Evolutionary conservation across 2,113 vertebrate genomes (phyloP).

Genomic region (Collichthys lucidus): DNA sequence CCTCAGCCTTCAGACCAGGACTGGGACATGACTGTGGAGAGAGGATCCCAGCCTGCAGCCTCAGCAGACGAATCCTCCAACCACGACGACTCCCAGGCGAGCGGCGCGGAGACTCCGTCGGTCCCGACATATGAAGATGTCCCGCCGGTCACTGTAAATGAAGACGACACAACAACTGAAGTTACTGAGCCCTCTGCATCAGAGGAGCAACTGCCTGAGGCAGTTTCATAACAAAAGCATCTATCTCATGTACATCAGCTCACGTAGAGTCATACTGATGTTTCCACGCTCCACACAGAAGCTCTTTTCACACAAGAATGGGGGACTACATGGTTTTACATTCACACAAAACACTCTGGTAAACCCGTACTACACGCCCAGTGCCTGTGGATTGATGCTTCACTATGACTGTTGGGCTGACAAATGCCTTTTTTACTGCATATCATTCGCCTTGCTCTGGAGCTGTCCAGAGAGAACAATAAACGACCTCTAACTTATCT

Average conservation of each 20-base stretch:
- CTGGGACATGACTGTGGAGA: constrained; percentile 86
- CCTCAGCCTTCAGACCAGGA: constrained; percentile 94
- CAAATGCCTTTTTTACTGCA: constrained; percentile 80
- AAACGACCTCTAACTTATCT: constrained; percentile 78
- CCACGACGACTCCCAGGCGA: constrained; percentile 77
- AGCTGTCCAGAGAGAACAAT: constrained; percentile 77
- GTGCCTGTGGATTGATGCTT: constrained; percentile 81
- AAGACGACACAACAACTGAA: constrained; percentile 50
- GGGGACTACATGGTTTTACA: constrained; percentile 46
- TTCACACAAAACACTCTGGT: constrained; percentile 57
- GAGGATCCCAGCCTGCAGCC: constrained; percentile 82
- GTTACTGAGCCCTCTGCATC: constrained; percentile 91
- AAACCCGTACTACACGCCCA: constrained; percentile 62
- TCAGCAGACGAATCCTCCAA: constrained; percentile 54
- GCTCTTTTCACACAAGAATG: constrained; percentile 81
- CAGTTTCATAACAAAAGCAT: constrained; percentile 87
- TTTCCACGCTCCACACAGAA: constrained; percentile 68
- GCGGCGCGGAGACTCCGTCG: constrained; percentile 6
- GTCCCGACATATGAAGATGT: constrained; percentile 40
- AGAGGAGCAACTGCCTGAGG: constrained; percentile 85
- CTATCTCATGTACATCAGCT: constrained; percentile 37
- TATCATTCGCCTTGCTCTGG: constrained; percentile 81
- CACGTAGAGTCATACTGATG: constrained; percentile 33
- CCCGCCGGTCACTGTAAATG: constrained; percentile 48
- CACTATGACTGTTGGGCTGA: constrained; percentile 77